phyloP scores from a whole-genome alignment of 2,888 invertebrate genomes.

The Erebia epiphron region DNA sequence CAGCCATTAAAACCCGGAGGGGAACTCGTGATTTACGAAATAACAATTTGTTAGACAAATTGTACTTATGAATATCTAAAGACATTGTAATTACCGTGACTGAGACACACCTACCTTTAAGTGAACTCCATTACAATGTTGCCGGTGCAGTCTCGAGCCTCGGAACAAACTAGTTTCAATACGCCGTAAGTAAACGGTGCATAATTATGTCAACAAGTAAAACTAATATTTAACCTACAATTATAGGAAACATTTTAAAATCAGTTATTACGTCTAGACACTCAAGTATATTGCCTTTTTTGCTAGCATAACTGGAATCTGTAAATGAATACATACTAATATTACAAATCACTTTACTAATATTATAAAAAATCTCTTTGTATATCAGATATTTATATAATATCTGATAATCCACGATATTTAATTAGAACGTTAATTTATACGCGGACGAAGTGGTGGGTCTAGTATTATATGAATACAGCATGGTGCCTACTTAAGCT shows the following conservation, averaged over 20 bases:
- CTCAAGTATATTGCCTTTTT: not conserved
- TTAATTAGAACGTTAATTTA: too few relatives aligned
- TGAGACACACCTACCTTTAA: constrained; percentile 22
- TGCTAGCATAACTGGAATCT: not conserved
- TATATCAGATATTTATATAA: too few relatives aligned
- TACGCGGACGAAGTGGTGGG: too few relatives aligned
- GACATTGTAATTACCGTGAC: constrained; percentile 33
- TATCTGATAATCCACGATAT: too few relatives aligned
- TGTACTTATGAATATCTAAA: constrained; percentile 34
- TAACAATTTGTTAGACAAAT: constrained; percentile 37
- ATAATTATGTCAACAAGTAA: constrained; percentile 28
- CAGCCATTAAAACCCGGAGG: constrained; percentile 33
- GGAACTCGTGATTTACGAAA: constrained; percentile 36
- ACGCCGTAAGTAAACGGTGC: constrained; percentile 29
- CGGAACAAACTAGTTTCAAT: constrained; percentile 24
- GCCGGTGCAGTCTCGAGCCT: constrained; percentile 17
- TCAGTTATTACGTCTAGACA: constrained; percentile 30
- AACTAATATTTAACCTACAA: constrained; percentile 31
- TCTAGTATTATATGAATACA: not conserved
- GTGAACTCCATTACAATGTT: constrained; percentile 26
- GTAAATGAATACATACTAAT: not conserved
- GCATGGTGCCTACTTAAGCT: not conserved
- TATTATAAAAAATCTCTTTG: too few relatives aligned
- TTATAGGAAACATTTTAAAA: constrained; percentile 28
- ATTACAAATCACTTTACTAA: too few relatives aligned